Percentiles rank a stretch among this genome's conserved stretches.
Evolutionary conservation across 2,113 vertebrate species (phyloP).

Genomic region (Sinocyclocheilus grahami): DNA sequence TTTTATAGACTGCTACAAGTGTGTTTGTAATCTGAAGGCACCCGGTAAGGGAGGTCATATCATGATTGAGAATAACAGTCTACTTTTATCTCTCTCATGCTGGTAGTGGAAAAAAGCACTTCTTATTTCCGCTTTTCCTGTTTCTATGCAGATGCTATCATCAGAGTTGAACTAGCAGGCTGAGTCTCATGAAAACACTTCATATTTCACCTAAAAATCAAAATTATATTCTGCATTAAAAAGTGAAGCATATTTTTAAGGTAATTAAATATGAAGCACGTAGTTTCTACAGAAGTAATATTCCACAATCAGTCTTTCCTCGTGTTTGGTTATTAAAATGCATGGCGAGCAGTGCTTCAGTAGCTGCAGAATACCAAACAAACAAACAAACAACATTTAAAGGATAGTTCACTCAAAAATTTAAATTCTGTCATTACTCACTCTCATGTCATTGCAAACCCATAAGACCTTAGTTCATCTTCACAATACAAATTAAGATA

Average conservation of each 20-base stretch:
- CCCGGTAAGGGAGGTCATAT: conserved; percentile 8
- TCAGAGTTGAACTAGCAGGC: background rate
- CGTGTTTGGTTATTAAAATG: background rate
- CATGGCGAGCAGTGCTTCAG: background rate
- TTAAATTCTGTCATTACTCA: too few relatives aligned
- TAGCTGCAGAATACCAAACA: background rate
- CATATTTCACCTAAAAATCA: background rate
- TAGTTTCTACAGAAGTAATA: background rate
- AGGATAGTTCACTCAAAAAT: too few relatives aligned
- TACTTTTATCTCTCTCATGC: conserved; percentile 22
- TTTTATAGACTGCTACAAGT: conserved; percentile 9
- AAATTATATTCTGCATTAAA: background rate
- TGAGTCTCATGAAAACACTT: background rate
- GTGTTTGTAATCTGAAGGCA: conserved; percentile 26
- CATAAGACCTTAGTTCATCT: too few relatives aligned
- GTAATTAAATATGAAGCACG: background rate
- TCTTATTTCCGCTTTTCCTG: background rate
- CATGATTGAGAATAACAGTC: conserved; percentile 7
- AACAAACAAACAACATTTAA: background rate
- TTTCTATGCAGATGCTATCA: background rate
- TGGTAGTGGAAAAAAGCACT: background rate
- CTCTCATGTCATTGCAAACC: too few relatives aligned
- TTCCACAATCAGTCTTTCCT: too few relatives aligned
- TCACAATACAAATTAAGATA: too few relatives aligned
- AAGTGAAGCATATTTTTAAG: background rate